Conservation (phyloP, 92 coral and sea anemone genomes). For the Paragorgia papillata region DNA sequence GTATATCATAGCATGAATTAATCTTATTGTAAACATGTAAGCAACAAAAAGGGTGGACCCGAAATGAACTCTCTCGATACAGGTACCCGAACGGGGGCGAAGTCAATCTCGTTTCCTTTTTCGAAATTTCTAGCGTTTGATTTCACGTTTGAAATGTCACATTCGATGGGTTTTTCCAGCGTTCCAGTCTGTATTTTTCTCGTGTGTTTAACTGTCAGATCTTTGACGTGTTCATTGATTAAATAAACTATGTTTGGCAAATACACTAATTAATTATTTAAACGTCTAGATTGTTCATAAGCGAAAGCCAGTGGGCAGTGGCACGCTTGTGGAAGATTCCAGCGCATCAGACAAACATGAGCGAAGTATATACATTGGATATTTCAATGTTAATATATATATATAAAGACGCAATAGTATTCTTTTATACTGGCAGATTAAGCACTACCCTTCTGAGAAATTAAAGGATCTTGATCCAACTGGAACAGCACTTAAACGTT, state of each 20-base stretch:
- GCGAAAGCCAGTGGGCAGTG: neutral
- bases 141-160: neutral
- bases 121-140: neutral
- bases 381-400: too few relatives aligned
- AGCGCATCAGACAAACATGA: conserved; percentile 5
- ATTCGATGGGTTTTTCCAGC: neutral
- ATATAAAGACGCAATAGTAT: too few relatives aligned
- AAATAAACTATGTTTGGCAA: conserved; percentile 2
- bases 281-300: neutral
- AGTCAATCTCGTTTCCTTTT: neutral
- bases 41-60: neutral
- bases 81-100: conserved; percentile 4
- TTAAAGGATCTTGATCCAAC: too few relatives aligned
- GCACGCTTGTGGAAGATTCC: neutral
- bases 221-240: neutral
- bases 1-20: too few relatives aligned
- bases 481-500: too few relatives aligned
- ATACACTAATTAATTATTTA: conserved; percentile 3
- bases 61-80: neutral
- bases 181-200: neutral
- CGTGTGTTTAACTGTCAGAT: neutral
- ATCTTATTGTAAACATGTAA: too few relatives aligned
- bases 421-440: too few relatives aligned
- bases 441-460: too few relatives aligned
- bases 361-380: neutral